These are phyloP conservation scores for Porites lobata DNA, from an alignment of 92 coral and sea anemone species.

Conservation along the genomic window DNA sequence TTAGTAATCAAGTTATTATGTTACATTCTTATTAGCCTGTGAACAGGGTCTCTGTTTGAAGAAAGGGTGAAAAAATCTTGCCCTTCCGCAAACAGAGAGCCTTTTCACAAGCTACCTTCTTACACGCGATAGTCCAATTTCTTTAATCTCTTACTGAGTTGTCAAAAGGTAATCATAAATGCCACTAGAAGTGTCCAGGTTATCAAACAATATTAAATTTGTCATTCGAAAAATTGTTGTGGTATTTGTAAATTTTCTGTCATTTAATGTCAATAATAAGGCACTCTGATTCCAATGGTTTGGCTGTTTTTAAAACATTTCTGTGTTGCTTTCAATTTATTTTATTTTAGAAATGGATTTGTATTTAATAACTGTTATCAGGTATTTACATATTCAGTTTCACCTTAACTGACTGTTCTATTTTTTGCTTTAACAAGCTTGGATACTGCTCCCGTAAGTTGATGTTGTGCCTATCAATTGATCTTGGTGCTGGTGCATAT, in stretches of 20 bases:
- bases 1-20: slow-evolving; percentile 8
- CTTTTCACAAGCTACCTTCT: slow-evolving; percentile 15
- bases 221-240: slow-evolving; percentile 4
- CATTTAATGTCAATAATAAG: slow-evolving; percentile 10
- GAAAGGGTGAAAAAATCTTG: slow-evolving; percentile 3
- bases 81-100: slow-evolving; percentile 6
- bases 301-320: slow-evolving; percentile 6
- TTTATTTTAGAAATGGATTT: slow-evolving; percentile 5
- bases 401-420: no score
- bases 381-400: no score
- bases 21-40: slow-evolving; percentile 16
- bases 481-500: slow-evolving; percentile 17
- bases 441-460: slow-evolving; percentile 17
- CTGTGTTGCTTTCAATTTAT: slow-evolving; percentile 18
- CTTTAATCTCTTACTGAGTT: slow-evolving; percentile 7
- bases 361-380: background rate
- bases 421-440: no score
- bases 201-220: slow-evolving; percentile 13
- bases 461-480: slow-evolving; percentile 26
- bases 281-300: slow-evolving; percentile 11
- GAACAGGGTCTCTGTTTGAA: background rate
- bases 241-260: background rate
- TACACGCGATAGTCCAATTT: slow-evolving; percentile 3
- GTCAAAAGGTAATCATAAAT: slow-evolving; percentile 20
- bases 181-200: slow-evolving; percentile 26